Evolutionary conservation across 2,113 vertebrate genomes (phyloP).

Genomic region (Bubo scandiacus): DNA sequence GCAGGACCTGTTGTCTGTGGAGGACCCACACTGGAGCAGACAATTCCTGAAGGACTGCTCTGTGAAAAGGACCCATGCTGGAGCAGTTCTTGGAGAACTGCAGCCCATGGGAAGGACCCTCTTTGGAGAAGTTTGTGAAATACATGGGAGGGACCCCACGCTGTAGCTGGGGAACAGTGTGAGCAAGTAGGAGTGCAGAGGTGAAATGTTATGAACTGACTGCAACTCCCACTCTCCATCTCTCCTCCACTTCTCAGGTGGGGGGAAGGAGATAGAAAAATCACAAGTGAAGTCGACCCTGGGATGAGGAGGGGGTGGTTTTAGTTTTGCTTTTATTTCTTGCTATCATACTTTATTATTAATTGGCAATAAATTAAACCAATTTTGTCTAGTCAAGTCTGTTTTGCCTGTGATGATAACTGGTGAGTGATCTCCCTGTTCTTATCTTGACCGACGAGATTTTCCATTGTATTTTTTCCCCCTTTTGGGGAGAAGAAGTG

Average conservation of each 20-base stretch:
- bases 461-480: background rate
- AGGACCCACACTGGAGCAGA: background rate
- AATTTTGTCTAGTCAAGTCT: background rate
- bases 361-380: background rate
- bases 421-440: background rate
- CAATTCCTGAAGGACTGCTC: background rate
- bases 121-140: background rate
- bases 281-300: background rate
- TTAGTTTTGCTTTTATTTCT: background rate
- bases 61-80: background rate
- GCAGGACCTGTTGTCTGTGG: background rate
- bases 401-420: background rate
- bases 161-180: background rate
- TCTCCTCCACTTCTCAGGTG: background rate
- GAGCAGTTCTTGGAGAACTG: background rate
- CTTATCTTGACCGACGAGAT: background rate
- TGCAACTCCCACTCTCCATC: background rate
- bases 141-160: background rate
- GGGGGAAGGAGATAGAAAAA: background rate
- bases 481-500: background rate
- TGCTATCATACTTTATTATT: background rate
- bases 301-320: background rate
- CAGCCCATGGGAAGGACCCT: background rate
- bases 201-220: background rate
- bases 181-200: background rate